Conservation (phyloP, 2,113 vertebrate genomes). For the Alaudala cheleensis region DNA sequence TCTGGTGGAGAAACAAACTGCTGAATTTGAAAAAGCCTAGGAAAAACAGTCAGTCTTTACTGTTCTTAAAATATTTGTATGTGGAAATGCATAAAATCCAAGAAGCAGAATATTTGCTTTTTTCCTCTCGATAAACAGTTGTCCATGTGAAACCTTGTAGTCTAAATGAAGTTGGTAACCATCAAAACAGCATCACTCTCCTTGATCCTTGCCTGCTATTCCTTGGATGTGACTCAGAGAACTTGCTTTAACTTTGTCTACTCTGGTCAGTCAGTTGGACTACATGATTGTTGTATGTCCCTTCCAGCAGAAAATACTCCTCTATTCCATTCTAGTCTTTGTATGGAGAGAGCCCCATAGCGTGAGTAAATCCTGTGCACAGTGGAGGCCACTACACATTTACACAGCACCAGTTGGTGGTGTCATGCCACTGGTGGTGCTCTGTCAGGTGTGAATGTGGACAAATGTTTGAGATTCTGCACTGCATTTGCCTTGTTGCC, state of each 20-base stretch:
- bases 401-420: too few relatives aligned
- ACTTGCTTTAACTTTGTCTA: not conserved
- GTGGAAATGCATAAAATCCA: not conserved
- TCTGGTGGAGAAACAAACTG: not conserved
- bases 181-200: rapidly evolving
- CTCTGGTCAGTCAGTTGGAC: not conserved
- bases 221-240: not conserved
- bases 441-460: not conserved
- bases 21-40: not conserved
- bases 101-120: not conserved
- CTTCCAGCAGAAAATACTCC: not conserved
- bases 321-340: not conserved
- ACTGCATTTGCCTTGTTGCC: not conserved
- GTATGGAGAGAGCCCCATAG: not conserved
- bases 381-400: not conserved
- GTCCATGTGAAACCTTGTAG: not conserved
- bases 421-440: not conserved
- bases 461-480: not conserved
- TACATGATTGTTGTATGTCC: not conserved
- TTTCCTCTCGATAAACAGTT: not conserved
- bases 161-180: not conserved
- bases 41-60: not conserved
- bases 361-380: rapidly evolving
- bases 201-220: not conserved
- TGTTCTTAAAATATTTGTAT: conserved; percentile 1